Evolutionary conservation across 1,140 invertebrate genomes (phyloP).

Genomic region (Bombus waltoni): DNA sequence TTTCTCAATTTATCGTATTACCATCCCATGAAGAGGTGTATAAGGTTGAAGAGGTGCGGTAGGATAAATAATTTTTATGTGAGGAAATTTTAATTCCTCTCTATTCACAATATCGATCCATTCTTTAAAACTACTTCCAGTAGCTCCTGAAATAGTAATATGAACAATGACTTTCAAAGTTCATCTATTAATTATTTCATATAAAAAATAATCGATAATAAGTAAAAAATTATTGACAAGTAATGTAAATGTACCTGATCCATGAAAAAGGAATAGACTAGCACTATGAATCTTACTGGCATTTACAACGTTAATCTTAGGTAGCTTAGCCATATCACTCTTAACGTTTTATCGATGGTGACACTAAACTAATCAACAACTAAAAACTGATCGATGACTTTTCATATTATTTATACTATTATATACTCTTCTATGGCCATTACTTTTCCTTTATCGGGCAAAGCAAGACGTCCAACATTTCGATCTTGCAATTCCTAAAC

Average conservation of each 20-base stretch:
- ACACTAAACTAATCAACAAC: neutral
- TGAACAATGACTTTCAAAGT: neutral
- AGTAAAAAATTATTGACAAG: neutral
- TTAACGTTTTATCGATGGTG: neutral
- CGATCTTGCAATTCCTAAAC: neutral
- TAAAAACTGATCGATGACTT: neutral
- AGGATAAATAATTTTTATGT: constrained; percentile 88
- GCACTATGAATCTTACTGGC: constrained; percentile 80
- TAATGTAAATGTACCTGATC: constrained; percentile 84
- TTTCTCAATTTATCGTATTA: constrained; percentile 70
- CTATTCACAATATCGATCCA: constrained; percentile 86
- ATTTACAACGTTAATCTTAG: constrained; percentile 69
- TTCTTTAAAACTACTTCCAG: constrained; percentile 84
- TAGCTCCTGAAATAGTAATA: constrained; percentile 83
- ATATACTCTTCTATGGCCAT: too few species aligned
- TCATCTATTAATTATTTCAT: neutral
- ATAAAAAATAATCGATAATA: neutral
- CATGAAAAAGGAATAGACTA: constrained; percentile 85
- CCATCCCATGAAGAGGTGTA: constrained; percentile 84
- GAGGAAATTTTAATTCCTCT: constrained; percentile 85
- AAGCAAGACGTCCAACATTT: constrained; percentile 14
- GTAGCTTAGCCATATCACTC: constrained; percentile 27
- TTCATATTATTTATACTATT: neutral
- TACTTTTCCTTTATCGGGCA: too few species aligned
- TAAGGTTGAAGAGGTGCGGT: constrained; percentile 88